Evolutionary conservation across 35 echinoderm and acorn worm species (phyloP).

Genomic region (Apostichopus parvimensis): DNA sequence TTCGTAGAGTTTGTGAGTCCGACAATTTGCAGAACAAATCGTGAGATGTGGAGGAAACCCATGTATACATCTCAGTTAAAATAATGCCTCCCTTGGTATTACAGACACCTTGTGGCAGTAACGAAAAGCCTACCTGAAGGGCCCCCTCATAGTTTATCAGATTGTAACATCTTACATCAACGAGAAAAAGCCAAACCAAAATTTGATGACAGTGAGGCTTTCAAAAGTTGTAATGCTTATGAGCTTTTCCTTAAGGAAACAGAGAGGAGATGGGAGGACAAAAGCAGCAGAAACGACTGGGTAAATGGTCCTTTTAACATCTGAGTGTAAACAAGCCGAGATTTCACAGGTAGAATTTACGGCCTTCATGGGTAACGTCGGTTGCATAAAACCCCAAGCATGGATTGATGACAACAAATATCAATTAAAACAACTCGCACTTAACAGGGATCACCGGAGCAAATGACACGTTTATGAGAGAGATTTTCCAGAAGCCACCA

Average conservation of each 20-base stretch:
- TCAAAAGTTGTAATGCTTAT: constrained; percentile 33
- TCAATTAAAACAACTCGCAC: constrained; percentile 37
- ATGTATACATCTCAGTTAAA: no score
- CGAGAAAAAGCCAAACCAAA: not conserved
- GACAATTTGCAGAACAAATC: no score
- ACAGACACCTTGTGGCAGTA: no score
- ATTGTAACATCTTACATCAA: constrained; percentile 15
- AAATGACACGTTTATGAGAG: constrained; percentile 20
- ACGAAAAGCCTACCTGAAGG: not conserved
- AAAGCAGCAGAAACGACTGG: not conserved
- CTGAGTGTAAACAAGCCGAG: constrained; percentile 15
- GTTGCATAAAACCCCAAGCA: constrained; percentile 17
- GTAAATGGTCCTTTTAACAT: constrained; percentile 47
- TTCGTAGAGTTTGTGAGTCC: no score
- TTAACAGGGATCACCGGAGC: constrained; percentile 16
- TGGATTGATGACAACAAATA: constrained; percentile 44
- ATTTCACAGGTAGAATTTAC: not conserved
- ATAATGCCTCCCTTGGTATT: no score
- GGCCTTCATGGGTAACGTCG: not conserved
- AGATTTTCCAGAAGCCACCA: not conserved
- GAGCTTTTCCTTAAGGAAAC: not conserved
- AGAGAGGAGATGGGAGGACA: not conserved
- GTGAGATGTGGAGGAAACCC: no score
- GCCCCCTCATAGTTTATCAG: constrained; percentile 18
- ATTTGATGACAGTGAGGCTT: constrained; percentile 40